A percentile compares a stretch with the other conserved stretches of the same genome.
These are phyloP conservation scores for Zosterops japonicus DNA, from an alignment of 2,113 vertebrate genomes.

Conservation along the genomic window DNA sequence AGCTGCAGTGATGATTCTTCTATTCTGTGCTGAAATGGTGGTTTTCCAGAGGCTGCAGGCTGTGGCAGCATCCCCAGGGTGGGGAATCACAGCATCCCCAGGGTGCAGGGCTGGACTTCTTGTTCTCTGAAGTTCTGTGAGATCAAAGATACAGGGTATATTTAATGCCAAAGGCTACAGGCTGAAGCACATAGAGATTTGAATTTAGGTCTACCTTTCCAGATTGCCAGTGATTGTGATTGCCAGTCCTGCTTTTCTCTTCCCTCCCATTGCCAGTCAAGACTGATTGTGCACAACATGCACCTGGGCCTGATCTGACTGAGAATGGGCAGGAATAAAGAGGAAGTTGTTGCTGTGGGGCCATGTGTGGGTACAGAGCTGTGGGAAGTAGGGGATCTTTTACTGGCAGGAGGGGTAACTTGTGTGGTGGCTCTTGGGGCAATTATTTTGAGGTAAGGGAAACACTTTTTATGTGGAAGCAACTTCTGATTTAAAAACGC, in stretches of 20 bases:
- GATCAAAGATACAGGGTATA: background rate
- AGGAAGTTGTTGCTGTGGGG: background rate
- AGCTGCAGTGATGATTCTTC: background rate
- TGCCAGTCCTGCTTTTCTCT: background rate
- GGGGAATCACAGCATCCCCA: background rate
- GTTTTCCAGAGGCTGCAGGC: background rate
- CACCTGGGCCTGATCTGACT: background rate
- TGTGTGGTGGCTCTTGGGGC: background rate
- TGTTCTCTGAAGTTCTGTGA: background rate
- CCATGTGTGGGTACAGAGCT: accelerated
- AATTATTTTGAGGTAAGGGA: background rate
- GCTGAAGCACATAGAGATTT: background rate
- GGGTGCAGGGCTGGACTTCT: background rate
- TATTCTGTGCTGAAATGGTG: background rate
- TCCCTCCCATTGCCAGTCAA: background rate
- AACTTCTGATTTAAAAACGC: background rate
- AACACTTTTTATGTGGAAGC: background rate
- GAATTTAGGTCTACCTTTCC: background rate
- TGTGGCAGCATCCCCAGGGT: background rate
- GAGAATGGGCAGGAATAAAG: background rate
- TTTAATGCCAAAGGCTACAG: background rate
- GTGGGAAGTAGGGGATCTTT: background rate
- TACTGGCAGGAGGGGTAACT: background rate
- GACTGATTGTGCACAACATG: background rate
- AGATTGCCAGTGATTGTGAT: background rate